Evolutionary conservation across 2,888 invertebrate species (phyloP), one percentile per base, ranked within the genome.

Genomic region (Pharmacophagus antenor): DNA sequence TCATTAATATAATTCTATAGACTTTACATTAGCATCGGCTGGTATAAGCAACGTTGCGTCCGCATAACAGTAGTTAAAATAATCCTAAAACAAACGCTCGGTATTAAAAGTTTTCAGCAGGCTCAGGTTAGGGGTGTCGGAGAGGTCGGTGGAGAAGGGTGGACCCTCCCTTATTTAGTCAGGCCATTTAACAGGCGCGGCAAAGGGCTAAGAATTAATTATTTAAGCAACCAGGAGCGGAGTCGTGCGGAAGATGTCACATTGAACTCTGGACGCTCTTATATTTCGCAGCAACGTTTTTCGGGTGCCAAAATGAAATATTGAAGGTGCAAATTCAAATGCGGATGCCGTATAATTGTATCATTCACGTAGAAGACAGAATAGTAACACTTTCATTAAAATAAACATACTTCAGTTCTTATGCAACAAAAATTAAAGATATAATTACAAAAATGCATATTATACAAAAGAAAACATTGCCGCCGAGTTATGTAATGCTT

Each of bases 131-230:
- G 66, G 66, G 71, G 66, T 66, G 66, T 65, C 63, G 59, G 59
- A 58, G 67, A 69, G 69, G 64, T 54, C 63, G 61, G 62, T 56
- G 50, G 67, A 67, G 71, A 70, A 61, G 74, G 68, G 68, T 63
- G 68, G 69, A 65, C 71, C 74, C 80, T 76, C 79, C 84, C 85
- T 84, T 85, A 84, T 86, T 88, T 87, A 85, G 85, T 82, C 86
- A 85, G 82, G 82, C 85, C 85, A 87, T 88, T 88, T 87, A 83
- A 79, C 85, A 79, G 77, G 73, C 77, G 76, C 76, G 79, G 77
- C 82, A 85, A 86, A 88, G 87, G 88, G 87, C 82, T 85, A 69
- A 71, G 67, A 65, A 80, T 88, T 82, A 85, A 86, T 85, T 80
- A 85, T 86, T 80, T 68, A 81, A 70, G 69, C 64, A 62, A 67